These are phyloP conservation scores for Augochlora pura DNA, from an alignment of 1,140 invertebrate species.

Conservation along the genomic window DNA sequence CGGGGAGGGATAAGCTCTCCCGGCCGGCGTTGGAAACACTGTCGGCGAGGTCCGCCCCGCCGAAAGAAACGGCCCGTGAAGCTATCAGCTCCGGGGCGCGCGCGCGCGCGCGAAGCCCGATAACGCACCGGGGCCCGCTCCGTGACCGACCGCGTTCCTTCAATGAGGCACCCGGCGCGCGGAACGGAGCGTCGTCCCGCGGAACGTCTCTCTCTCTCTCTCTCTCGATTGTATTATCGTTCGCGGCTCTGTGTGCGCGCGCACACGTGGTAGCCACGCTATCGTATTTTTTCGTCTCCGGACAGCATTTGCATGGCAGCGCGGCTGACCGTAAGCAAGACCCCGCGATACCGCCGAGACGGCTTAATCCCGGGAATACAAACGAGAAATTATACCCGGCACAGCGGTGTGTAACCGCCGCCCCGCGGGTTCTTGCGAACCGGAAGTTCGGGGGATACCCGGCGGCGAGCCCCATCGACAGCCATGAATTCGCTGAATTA, in stretches of 20 bases:
- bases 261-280: constrained; percentile 44
- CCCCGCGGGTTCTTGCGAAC: constrained; percentile 15
- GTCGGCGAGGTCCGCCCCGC: neutral
- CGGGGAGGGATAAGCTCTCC: neutral
- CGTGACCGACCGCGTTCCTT: constrained; percentile 42
- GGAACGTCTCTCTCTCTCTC: neutral
- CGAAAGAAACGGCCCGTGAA: constrained; percentile 3
- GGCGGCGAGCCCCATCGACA: too few relatives aligned
- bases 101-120: constrained; percentile 10
- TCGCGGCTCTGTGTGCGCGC: too few relatives aligned
- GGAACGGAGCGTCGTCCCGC: neutral
- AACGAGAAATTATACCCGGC: constrained; percentile 42
- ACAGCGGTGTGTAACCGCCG: neutral
- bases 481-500: neutral
- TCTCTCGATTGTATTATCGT: constrained; percentile 57
- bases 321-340: constrained; percentile 44
- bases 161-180: constrained; percentile 22
- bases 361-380: constrained; percentile 43
- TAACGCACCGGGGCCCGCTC: constrained; percentile 14
- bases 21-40: neutral
- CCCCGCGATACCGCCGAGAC: constrained; percentile 41
- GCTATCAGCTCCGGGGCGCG: neutral
- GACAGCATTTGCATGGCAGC: constrained; percentile 43
- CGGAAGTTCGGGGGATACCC: neutral
- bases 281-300: constrained; percentile 58